A percentile compares a stretch with the other conserved stretches of the same genome.
Conservation (phyloP, 2,888 invertebrate species). For the Sinohyriopsis cumingii region DNA sequence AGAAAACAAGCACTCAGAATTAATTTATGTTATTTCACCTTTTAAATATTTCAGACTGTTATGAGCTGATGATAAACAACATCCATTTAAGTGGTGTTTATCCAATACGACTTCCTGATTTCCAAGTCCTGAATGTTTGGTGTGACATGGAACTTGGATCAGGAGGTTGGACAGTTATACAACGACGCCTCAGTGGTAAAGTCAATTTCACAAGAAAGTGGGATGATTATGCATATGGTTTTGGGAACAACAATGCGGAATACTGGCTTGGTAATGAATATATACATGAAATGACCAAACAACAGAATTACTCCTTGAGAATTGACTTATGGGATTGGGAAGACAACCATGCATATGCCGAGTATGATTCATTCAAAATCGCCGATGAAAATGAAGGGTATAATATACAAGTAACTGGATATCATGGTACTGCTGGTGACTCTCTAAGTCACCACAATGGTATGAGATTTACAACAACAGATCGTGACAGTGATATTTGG, state of each 20-base stretch:
- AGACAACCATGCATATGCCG: constrained; percentile 84
- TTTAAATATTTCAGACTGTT: constrained; percentile 76
- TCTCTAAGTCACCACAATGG: constrained; percentile 89
- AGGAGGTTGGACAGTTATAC: constrained; percentile 84
- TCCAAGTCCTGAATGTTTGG: constrained; percentile 82
- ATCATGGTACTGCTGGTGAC: constrained; percentile 87
- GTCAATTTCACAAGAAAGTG: constrained; percentile 89
- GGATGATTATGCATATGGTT: constrained; percentile 86
- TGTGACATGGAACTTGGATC: constrained; percentile 76
- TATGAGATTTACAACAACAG: constrained; percentile 92
- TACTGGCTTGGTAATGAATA: constrained; percentile 92
- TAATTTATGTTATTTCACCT: background rate
- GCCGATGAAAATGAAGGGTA: constrained; percentile 81
- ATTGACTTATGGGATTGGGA: constrained; percentile 90
- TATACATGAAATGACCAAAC: constrained; percentile 81
- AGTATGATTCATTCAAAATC: constrained; percentile 83
- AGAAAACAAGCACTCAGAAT: background rate
- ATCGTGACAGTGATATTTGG: constrained; percentile 85
- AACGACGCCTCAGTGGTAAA: constrained; percentile 84
- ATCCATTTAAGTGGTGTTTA: constrained; percentile 82
- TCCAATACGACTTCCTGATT: constrained; percentile 77
- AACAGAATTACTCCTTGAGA: constrained; percentile 75
- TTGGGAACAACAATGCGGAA: constrained; percentile 83
- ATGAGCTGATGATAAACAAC: constrained; percentile 72
- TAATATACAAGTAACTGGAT: constrained; percentile 81